Percentiles rank a stretch among this genome's conserved stretches.
Conservation (phyloP, 2,797 vertebrate species). For the Ibycter americanus region DNA sequence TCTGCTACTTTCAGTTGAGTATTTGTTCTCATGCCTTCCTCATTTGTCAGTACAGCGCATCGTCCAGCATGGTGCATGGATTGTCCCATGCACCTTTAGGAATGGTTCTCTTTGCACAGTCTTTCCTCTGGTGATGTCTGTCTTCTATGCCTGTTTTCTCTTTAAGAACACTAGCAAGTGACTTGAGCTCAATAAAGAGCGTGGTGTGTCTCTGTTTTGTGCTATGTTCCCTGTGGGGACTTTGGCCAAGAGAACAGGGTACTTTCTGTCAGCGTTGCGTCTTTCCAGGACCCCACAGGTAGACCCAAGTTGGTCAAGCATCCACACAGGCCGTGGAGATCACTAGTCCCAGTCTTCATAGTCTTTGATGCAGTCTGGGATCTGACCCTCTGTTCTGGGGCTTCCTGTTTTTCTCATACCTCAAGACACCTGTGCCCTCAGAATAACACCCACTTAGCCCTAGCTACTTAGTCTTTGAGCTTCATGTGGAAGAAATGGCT, state of each 20-base stretch:
- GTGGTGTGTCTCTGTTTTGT: neutral
- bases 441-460: neutral
- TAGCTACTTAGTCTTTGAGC: neutral
- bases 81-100: neutral
- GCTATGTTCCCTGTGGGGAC: neutral
- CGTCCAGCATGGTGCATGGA: neutral
- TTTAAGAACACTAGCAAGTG: neutral
- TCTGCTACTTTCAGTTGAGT: neutral
- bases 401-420: neutral
- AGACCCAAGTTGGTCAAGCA: fast-evolving
- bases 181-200: neutral
- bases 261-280: neutral
- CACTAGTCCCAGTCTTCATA: neutral
- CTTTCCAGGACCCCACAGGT: neutral
- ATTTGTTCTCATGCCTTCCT: neutral
- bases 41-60: neutral
- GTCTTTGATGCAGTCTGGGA: neutral
- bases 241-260: neutral
- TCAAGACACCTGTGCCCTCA: neutral
- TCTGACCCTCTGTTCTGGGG: neutral
- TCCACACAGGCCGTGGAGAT: neutral
- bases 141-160: neutral
- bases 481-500: neutral
- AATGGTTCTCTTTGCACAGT: neutral
- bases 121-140: neutral